Percentiles rank a stretch among this genome's conserved stretches.
phyloP scores from a whole-genome alignment of 2,797 vertebrate species.

The Ctenopoma multispine region DNA sequence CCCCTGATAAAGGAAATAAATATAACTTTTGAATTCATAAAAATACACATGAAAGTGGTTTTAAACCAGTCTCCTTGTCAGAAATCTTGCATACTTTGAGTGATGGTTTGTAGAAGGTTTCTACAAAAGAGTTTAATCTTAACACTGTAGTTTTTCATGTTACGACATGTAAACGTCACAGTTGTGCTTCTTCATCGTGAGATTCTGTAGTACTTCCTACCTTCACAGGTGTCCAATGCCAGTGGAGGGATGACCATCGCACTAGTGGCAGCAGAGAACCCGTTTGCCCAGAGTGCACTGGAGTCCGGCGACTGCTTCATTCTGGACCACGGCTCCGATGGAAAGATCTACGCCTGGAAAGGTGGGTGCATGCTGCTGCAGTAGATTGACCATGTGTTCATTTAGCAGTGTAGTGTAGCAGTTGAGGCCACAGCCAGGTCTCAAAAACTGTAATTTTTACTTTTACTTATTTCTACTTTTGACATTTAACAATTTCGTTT shows the following conservation, averaged over 20 bases:
- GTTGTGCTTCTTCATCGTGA: not conserved
- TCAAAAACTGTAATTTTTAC: not conserved
- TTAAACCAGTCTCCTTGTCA: not conserved
- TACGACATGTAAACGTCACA: not conserved
- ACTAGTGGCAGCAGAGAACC: slow-evolving; percentile 95
- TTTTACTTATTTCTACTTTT: not conserved
- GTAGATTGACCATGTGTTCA: no score
- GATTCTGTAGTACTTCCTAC: not conserved
- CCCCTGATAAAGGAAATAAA: not conserved
- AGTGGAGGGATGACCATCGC: slow-evolving; percentile 90
- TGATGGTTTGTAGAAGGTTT: not conserved
- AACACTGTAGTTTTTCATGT: not conserved
- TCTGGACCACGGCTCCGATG: slow-evolving; percentile 93
- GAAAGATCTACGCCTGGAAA: slow-evolving; percentile 99
- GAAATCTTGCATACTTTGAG: not conserved
- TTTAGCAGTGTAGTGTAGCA: no score
- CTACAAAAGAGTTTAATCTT: not conserved
- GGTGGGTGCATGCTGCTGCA: slow-evolving; percentile 77
- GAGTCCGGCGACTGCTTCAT: slow-evolving; percentile 95
- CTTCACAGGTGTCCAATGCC: slow-evolving; percentile 82
- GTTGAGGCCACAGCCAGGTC: no score
- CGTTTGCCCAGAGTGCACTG: slow-evolving; percentile 92
- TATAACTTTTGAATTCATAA: not conserved
- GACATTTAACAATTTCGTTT: not conserved
- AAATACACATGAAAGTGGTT: not conserved